These are phyloP conservation scores for Napeogenes sylphis DNA, from an alignment of 2,888 invertebrate species.

Conservation along the genomic window DNA sequence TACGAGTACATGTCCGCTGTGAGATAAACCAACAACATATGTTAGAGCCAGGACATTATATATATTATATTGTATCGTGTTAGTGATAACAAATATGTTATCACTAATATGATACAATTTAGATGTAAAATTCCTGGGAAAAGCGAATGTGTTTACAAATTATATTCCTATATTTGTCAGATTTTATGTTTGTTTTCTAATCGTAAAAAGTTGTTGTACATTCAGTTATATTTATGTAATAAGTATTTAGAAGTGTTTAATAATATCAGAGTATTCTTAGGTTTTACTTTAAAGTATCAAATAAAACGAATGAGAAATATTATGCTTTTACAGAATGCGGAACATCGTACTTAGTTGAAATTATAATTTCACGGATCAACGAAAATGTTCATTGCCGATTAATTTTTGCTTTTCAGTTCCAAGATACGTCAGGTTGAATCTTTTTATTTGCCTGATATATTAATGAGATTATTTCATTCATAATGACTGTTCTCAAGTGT, in stretches of 20 bases:
- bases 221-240: too few relatives aligned
- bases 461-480: slow-evolving; percentile 1
- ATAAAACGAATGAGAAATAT: slow-evolving; percentile 14
- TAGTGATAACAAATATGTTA: not conserved
- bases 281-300: not conserved
- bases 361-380: slow-evolving; percentile 73
- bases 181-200: too few relatives aligned
- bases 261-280: too few relatives aligned
- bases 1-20: slow-evolving; percentile 45
- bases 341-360: slow-evolving; percentile 58
- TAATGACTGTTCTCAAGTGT: slow-evolving; percentile 63
- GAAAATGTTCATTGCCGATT: slow-evolving; percentile 72
- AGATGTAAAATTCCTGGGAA: too few relatives aligned
- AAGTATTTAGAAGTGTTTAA: too few relatives aligned
- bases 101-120: too few relatives aligned
- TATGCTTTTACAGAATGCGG: slow-evolving; percentile 47
- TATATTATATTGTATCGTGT: too few relatives aligned
- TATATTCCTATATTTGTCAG: too few relatives aligned
- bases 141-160: too few relatives aligned
- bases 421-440: slow-evolving; percentile 8
- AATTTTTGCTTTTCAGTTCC: slow-evolving; percentile 54
- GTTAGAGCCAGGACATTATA: slow-evolving; percentile 37
- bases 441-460: slow-evolving; percentile 26
- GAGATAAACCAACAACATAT: slow-evolving; percentile 54
- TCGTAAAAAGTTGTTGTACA: too few relatives aligned